These are phyloP conservation scores for Drosophila melanosoma DNA, from an alignment of 2,888 invertebrate species.

Conservation along the genomic window DNA sequence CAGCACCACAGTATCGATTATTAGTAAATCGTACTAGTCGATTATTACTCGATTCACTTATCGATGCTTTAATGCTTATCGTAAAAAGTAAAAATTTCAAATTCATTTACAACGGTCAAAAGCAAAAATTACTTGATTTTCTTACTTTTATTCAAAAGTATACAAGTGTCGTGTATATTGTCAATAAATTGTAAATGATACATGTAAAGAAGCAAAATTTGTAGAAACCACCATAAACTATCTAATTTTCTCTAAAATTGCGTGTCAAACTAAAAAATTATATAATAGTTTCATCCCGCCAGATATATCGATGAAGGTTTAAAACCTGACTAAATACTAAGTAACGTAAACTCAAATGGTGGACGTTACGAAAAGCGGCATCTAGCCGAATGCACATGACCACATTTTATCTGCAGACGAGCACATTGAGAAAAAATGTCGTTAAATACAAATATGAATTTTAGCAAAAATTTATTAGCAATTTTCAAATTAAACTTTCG, in stretches of 20 bases:
- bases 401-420: slow-evolving; percentile 8
- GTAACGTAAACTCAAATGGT: background rate
- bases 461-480: slow-evolving; percentile 9
- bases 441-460: slow-evolving; percentile 7
- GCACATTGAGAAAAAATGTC: slow-evolving; percentile 16
- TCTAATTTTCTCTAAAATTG: background rate
- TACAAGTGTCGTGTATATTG: background rate
- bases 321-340: too few species aligned
- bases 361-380: background rate
- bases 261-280: background rate
- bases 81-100: background rate
- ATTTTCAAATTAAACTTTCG: slow-evolving; percentile 47
- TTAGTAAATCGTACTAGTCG: background rate
- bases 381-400: background rate
- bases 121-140: background rate
- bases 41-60: slow-evolving; percentile 13
- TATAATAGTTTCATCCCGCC: background rate
- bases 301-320: background rate
- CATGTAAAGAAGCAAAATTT: background rate
- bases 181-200: background rate
- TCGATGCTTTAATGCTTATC: background rate
- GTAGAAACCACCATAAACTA: background rate
- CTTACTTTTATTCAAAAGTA: background rate
- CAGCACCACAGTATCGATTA: slow-evolving; percentile 18
- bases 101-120: background rate